Evolutionary conservation across 1,140 invertebrate species (phyloP).

Genomic region (Melitaea cinxia): DNA sequence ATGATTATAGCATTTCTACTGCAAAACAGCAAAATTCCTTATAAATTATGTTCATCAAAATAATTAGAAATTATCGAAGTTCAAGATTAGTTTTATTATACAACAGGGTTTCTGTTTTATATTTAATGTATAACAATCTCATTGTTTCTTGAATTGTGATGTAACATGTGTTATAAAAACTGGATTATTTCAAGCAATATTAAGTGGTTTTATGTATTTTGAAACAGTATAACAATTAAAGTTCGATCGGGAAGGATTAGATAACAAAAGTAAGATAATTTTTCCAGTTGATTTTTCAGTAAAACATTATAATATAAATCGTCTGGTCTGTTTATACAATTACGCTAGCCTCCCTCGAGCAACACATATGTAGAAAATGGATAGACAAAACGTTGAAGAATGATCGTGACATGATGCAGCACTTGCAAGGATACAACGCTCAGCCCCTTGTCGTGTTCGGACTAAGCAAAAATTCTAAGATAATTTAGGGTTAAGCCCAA

Average conservation of each 20-base stretch:
- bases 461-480: conserved; percentile 46
- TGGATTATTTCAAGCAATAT: too few relatives aligned
- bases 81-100: neutral
- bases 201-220: too few relatives aligned
- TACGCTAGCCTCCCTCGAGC: conserved; percentile 20
- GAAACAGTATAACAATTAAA: too few relatives aligned
- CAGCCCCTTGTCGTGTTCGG: conserved; percentile 50
- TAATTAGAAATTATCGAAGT: too few relatives aligned
- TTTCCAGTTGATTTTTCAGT: neutral
- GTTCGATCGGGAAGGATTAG: neutral
- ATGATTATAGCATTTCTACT: too few relatives aligned
- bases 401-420: conserved; percentile 75
- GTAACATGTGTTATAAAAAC: neutral
- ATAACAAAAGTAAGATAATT: neutral
- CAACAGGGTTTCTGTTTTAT: neutral
- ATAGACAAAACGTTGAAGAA: conserved; percentile 74
- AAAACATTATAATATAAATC: conserved; percentile 8
- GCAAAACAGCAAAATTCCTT: too few relatives aligned
- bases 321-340: conserved; percentile 18
- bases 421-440: conserved; percentile 61
- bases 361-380: conserved; percentile 50
- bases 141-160: neutral
- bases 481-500: conserved; percentile 66
- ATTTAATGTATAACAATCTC: neutral
- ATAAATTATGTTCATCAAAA: too few relatives aligned